Conservation (phyloP, 35 echinoderm and acorn worm genomes). For the Eucidaris tribuloides region DNA sequence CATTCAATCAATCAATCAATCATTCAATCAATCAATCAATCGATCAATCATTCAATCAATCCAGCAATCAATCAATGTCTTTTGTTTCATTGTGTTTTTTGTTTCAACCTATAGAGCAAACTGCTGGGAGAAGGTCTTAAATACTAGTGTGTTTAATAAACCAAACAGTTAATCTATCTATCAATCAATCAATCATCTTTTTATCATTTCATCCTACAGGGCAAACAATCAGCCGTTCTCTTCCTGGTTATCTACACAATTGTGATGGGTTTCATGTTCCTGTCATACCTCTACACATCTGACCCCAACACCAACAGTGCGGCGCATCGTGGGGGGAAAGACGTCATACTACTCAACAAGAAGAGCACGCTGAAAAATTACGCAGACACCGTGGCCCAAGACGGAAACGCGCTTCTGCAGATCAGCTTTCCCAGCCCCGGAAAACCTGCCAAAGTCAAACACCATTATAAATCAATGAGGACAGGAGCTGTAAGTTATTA, state of each 20-base stretch:
- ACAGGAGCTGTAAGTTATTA: neutral
- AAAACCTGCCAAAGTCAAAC: neutral
- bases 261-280: constrained; percentile 22
- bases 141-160: no score
- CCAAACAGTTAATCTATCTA: no score
- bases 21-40: no score
- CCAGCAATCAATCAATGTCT: no score
- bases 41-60: no score
- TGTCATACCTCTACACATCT: constrained; percentile 17
- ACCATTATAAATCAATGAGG: neutral
- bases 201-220: no score
- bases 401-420: neutral
- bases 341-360: constrained; percentile 7
- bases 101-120: no score
- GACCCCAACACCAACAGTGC: neutral
- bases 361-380: neutral
- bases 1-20: no score
- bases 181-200: no score
- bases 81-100: no score
- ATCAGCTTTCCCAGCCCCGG: neutral
- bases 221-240: constrained; percentile 9
- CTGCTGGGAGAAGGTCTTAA: no score
- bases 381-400: neutral
- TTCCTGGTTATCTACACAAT: constrained; percentile 24
- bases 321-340: neutral